Conservation (phyloP, 2,113 vertebrate species). For the Pachycephala philippinensis region DNA sequence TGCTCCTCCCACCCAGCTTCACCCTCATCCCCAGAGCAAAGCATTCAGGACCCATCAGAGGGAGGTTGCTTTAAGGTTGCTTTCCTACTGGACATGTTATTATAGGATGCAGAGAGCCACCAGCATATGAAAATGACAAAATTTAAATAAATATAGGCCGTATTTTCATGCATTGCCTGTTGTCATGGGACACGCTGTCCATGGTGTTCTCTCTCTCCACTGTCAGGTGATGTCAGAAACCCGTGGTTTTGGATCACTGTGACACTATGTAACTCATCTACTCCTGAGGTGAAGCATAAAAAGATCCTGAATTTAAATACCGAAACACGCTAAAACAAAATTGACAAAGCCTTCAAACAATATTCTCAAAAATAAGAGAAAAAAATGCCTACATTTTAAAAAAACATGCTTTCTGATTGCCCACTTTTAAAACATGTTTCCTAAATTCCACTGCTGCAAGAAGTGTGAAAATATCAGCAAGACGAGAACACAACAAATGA, state of each 20-base stretch:
- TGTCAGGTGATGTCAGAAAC: background rate
- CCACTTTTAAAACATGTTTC: background rate
- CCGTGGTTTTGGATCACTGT: background rate
- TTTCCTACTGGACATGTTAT: background rate
- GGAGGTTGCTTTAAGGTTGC: background rate
- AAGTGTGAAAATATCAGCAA: background rate
- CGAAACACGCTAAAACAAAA: background rate
- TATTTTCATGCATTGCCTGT: background rate
- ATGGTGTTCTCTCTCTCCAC: background rate
- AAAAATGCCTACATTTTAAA: background rate
- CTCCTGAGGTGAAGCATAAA: background rate
- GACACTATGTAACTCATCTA: background rate
- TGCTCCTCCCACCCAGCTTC: background rate
- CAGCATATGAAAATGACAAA: background rate
- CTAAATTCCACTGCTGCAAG: background rate
- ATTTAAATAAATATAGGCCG: background rate
- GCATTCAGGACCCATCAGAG: background rate
- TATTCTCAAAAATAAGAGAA: background rate
- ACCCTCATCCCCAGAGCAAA: background rate
- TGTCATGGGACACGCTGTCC: background rate
- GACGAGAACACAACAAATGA: background rate
- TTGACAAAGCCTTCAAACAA: background rate
- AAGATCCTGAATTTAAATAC: background rate
- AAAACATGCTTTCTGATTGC: background rate
- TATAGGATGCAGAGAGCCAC: fast-evolving